These are phyloP conservation scores for Pipra filicauda DNA, from an alignment of 2,113 vertebrate genomes.

Conservation along the genomic window DNA sequence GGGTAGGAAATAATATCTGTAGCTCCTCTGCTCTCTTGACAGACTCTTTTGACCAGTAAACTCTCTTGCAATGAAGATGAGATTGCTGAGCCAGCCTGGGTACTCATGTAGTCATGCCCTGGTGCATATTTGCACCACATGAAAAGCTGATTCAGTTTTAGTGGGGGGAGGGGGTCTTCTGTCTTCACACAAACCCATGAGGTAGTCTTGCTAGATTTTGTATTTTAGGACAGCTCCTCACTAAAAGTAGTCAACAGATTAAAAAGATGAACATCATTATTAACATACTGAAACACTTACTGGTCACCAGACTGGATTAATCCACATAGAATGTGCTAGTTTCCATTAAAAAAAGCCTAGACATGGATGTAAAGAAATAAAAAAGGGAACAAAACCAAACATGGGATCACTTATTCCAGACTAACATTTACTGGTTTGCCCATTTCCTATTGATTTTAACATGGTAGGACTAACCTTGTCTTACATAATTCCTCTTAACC, in stretches of 20 bases:
- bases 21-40: background rate
- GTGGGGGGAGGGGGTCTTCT: too few species aligned
- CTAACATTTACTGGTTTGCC: background rate
- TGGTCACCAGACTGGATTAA: background rate
- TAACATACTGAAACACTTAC: background rate
- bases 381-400: background rate
- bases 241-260: background rate
- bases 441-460: background rate
- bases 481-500: background rate
- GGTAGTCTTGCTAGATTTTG: background rate
- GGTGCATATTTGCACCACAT: rapidly evolving
- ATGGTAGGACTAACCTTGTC: background rate
- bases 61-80: rapidly evolving
- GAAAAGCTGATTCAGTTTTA: rapidly evolving
- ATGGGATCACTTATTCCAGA: background rate
- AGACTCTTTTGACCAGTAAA: background rate
- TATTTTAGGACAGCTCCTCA: background rate
- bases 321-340: background rate
- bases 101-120: rapidly evolving
- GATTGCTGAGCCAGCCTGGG: background rate
- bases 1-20: background rate
- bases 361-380: background rate
- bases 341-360: background rate
- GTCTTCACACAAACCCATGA: background rate
- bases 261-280: background rate